Conservation (phyloP, 2,888 invertebrate genomes). For the Tanytarsus gracilentus region DNA sequence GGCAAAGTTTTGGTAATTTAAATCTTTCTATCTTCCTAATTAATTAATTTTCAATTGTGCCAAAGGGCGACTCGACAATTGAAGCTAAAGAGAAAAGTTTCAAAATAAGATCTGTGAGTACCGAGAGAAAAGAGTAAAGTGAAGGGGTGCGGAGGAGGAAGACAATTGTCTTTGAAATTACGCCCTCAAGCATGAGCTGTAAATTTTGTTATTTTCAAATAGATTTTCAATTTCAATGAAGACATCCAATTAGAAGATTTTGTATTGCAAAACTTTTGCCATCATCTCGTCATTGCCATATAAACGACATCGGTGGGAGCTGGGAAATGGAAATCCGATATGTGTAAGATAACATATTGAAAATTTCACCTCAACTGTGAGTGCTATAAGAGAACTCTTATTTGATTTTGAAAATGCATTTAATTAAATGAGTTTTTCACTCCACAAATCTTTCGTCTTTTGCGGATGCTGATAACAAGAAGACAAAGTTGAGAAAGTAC, state of each 20-base stretch:
- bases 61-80: neutral
- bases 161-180: conserved; percentile 4
- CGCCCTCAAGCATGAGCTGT: conserved; percentile 14
- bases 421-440: conserved; percentile 24
- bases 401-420: conserved; percentile 25
- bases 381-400: neutral
- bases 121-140: neutral
- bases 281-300: neutral
- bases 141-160: neutral
- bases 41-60: conserved; percentile 24
- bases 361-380: neutral
- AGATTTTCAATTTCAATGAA: conserved; percentile 19
- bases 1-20: conserved; percentile 17
- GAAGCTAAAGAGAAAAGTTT: neutral
- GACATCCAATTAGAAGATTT: conserved; percentile 24
- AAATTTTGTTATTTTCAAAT: conserved; percentile 1
- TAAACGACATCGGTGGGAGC: neutral
- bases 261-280: conserved; percentile 1
- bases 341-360: neutral
- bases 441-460: too few relatives aligned
- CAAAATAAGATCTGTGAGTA: neutral
- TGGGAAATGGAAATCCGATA: too few relatives aligned
- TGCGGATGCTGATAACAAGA: too few relatives aligned
- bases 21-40: conserved; percentile 24
- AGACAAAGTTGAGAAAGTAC: too few relatives aligned